A percentile compares a stretch with the other conserved stretches of the same genome.
These are phyloP conservation scores for Agonopterix alstromeriana DNA, from an alignment of 2,888 invertebrate genomes.

Conservation along the genomic window DNA sequence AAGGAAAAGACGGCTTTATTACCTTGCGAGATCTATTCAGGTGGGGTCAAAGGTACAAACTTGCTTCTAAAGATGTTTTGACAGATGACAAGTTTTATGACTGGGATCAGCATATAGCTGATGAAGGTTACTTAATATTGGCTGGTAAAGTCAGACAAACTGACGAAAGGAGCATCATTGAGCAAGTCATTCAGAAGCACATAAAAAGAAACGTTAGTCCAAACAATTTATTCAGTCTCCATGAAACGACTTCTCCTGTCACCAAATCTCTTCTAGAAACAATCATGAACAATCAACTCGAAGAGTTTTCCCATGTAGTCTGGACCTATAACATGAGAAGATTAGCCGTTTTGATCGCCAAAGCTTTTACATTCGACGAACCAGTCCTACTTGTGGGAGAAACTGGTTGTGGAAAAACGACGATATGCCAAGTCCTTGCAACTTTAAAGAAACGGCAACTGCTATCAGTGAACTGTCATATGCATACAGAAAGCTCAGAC, in stretches of 20 bases:
- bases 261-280: conserved; percentile 83
- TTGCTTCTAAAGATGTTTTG: conserved; percentile 77
- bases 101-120: conserved; percentile 98
- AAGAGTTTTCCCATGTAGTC: conserved; percentile 87
- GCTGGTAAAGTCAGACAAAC: conserved; percentile 92
- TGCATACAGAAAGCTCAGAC: conserved; percentile 99
- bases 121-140: conserved; percentile 95
- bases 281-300: conserved; percentile 73
- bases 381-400: conserved; percentile 97
- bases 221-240: conserved; percentile 82
- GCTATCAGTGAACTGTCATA: conserved; percentile 95
- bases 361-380: conserved; percentile 93
- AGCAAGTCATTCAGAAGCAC: conserved; percentile 85
- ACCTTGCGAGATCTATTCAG: conserved; percentile 96
- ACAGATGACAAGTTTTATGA: conserved; percentile 84
- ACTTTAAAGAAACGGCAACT: conserved; percentile 80
- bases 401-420: conserved; percentile 98
- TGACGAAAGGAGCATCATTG: conserved; percentile 90
- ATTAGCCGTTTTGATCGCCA: conserved; percentile 85
- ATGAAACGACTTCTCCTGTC: conserved; percentile 83
- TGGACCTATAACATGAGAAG: conserved; percentile 96
- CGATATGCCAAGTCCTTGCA: conserved; percentile 93
- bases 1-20: conserved; percentile 94
- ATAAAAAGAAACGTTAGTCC: conserved; percentile 86
- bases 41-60: conserved; percentile 96